Evolutionary conservation across 1,140 invertebrate genomes (phyloP), one percentile per base, ranked within the genome.

Genomic region (Contarinia nasturtii): DNA sequence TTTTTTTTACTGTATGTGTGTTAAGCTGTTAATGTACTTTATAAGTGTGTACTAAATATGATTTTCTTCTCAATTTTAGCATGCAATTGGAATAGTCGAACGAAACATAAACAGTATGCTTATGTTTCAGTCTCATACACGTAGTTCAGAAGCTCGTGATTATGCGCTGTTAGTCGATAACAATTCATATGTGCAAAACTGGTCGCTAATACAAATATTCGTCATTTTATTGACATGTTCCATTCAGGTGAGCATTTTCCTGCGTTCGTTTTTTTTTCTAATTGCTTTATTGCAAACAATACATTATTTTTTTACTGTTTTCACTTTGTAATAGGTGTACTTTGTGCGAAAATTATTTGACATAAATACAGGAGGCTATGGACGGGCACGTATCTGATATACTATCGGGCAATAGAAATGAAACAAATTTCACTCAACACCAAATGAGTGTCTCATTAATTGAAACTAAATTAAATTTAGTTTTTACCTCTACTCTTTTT

Each of bases 331-430:
- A 33, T 83, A 93, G 71, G 85, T 92, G 1, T 89, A 80, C 60
- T 91, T 91, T 66, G 79, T 94, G 10, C 74, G 82, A 51, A 86
- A 86, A 67, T 67, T 94, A 2, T 94, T 94, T 61, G 79, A 87
- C 52, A 75, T 78, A 0, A 82, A 80, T 57, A 19, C 48, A 1
- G 38, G 53, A 8, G 47, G 49, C 1, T 49, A 46, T 40, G 56
- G 58, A 1, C 60, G 54, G 45, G 57, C 53, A 42, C 57, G 61
- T 8, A 64, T 64, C 48, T 64, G 60, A 52, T n/a, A n/a, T n/a
- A n/a, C n/a, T n/a, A n/a, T n/a, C n/a, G n/a, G 10, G 27, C 3
- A 27, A 27, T 3, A 27, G 27, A 27, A 27, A 27, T 3, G 27
- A 27, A 27, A 27, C 27, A 10, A 27, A 27, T 10, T 3, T 27